Base-by-base conservation (phyloP, 1,140 invertebrate genomes). In the Diorhabda sublineata region DNA sequence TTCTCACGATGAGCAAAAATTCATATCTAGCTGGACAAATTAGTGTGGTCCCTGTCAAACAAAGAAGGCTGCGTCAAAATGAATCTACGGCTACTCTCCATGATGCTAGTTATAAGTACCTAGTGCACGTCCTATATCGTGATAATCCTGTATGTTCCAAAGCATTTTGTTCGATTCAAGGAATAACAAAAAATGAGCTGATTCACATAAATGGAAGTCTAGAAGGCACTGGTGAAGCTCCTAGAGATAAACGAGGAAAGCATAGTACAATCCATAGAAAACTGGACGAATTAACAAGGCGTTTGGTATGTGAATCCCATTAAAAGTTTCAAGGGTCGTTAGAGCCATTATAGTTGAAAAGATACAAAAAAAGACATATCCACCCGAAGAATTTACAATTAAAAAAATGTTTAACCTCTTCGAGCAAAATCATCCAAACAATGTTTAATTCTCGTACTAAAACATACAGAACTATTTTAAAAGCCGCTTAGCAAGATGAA, bases 331-430 rank as follows among this genome's bases (percentile, higher is more conserved):
- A 69, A 65, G 59, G 67, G 65, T 11, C 6, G 64, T 42, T 26
- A 26, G 26, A 26, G 26, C 26, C 26, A 26, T 26, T 1, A 26
- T 1, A 26, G 26, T 26, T 26, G 0, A 26, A 26, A 26, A 1
- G 1, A 26, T 26, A 26, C 26, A 26, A 26, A 26, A 26, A 26
- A 26, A 26, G 26, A 26, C 26, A 26, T 26, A 26, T 26, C 1
- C 26, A 26, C 26, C 26, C 26, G 26, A 26, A 63, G 63, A 70
- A 47, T 60, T 71, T 41, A 71, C 58, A 44, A 60, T 64, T 52
- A 69, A 64, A 67, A 72, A 72, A 67, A 66, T 72, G 68, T 66
- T 59, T 41, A 58, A 43, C 7, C 52, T 72, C 9, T 70, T 41
- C 64, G 4, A 9, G 26, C 44, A 63, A 45, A 6, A 9, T 2